Base-by-base conservation (phyloP, 2,888 invertebrate species). In the Unio delphinus region DNA sequence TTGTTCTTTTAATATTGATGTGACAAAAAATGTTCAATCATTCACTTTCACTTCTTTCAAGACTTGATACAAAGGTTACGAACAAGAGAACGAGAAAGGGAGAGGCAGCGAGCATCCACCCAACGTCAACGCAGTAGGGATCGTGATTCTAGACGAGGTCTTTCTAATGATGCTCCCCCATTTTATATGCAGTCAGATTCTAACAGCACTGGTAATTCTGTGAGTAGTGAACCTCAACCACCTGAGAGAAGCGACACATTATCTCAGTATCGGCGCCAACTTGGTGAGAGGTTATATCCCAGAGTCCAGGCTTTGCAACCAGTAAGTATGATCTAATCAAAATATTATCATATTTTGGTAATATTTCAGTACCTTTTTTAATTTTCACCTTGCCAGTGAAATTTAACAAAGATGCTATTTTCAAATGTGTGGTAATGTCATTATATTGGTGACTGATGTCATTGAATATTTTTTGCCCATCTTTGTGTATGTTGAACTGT, bases 271-370 rank as follows among this genome's bases (percentile, higher is more conserved):
- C 94, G 97, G 84, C 95, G 96, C 84, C 97, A 97, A 89, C 92
- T 98, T 55, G 98, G 98, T 57, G 97, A 98, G 89, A 92, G 97
- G 79, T 92, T 98, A 4, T 97, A 95, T 90, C 96, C 96, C 30
- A 95, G 95, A 91, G 96, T 95, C 30, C 84, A 90, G 65, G 84
- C 85, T 5, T 77, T 91, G 18, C 87, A 90, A 67, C 91, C 91
- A 15, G 91, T 91, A 75, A 85, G 90, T 86, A 17, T 18, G 17
- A 20, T 64, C n/a, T n/a, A 15, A 45, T 15, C 45, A 45, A 2
- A 45, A 11, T 11, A 45, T 45, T 2, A 45, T 15, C 45, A 45
- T 15, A 8, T 34, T 34, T 34, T 30, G 8, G 34, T 8, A 34
- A 30, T 30, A 30, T 30, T 30, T 30, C 4, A 34, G 8, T 34